These are phyloP conservation scores for Ifrita kowaldi DNA, from an alignment of 2,113 vertebrate genomes.

Conservation along the genomic window DNA sequence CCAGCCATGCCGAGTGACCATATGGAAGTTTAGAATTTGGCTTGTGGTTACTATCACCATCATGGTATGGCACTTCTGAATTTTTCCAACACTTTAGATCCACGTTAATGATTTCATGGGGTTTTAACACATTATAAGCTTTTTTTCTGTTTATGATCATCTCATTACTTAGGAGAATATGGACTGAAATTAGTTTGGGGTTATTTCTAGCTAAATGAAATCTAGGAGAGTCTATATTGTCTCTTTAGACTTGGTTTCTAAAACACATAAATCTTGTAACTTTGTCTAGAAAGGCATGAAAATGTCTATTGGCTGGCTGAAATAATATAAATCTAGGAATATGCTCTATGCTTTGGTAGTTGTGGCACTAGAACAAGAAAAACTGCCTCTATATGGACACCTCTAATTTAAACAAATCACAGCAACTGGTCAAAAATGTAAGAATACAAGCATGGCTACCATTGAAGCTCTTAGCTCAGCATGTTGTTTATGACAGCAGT, in stretches of 20 bases:
- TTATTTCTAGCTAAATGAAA: neutral
- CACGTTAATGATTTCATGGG: neutral
- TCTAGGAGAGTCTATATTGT: neutral
- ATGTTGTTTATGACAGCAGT: neutral
- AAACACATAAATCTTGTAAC: neutral
- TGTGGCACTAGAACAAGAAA: neutral
- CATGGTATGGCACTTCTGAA: neutral
- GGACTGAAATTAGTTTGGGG: neutral
- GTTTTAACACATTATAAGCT: neutral
- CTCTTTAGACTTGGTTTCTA: neutral
- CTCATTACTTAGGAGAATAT: neutral
- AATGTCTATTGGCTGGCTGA: neutral
- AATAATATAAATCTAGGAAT: neutral
- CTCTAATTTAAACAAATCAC: neutral
- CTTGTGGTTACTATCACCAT: neutral
- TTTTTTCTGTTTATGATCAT: neutral
- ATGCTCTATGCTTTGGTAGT: neutral
- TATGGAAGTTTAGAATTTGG: neutral
- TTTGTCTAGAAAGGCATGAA: neutral
- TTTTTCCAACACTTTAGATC: neutral
- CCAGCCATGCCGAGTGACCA: neutral
- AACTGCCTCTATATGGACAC: neutral
- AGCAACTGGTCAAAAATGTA: neutral
- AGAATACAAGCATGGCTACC: neutral
- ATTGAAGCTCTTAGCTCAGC: neutral